Percentiles rank a stretch among this genome's conserved stretches.
Conservation (phyloP, 2,888 invertebrate genomes). For the Oxyscelio sp. region DNA sequence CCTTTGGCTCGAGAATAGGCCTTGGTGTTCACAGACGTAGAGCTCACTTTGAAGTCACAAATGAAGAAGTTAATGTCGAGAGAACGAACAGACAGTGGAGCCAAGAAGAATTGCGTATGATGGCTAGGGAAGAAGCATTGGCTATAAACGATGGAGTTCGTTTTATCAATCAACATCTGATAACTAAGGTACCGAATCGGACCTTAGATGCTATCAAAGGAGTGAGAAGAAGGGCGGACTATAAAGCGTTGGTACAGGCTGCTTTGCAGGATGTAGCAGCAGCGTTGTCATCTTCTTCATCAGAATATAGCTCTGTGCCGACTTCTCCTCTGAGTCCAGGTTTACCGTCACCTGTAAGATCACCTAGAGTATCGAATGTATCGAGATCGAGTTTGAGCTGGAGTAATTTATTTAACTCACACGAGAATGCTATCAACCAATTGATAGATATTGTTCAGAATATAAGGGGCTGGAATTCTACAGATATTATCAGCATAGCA, state of each 20-base stretch:
- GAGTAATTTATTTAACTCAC: not conserved
- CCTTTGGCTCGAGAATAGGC: slow-evolving; percentile 27
- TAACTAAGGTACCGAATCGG: not conserved
- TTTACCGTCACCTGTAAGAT: too few relatives aligned
- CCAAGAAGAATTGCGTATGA: slow-evolving; percentile 44
- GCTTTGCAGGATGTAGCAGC: not conserved
- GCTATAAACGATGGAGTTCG: not conserved
- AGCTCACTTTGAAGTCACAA: slow-evolving; percentile 13
- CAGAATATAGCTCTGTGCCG: not conserved
- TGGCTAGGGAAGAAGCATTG: slow-evolving; percentile 42
- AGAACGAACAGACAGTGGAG: slow-evolving; percentile 30
- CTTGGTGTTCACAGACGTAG: slow-evolving; percentile 45
- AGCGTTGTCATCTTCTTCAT: too few relatives aligned
- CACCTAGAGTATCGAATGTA: not conserved
- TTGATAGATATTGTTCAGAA: not conserved
- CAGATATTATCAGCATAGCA: not conserved
- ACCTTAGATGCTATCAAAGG: slow-evolving; percentile 33
- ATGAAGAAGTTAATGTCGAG: slow-evolving; percentile 44
- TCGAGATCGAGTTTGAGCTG: not conserved
- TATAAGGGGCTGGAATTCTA: not conserved
- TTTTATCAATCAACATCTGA: slow-evolving; percentile 30
- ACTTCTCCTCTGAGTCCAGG: not conserved
- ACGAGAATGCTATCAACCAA: not conserved
- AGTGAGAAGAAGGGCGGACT: not conserved
- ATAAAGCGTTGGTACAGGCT: slow-evolving; percentile 5